Base-by-base conservation (phyloP, 2,113 vertebrate genomes). In the Synodontis membranacea region DNA sequence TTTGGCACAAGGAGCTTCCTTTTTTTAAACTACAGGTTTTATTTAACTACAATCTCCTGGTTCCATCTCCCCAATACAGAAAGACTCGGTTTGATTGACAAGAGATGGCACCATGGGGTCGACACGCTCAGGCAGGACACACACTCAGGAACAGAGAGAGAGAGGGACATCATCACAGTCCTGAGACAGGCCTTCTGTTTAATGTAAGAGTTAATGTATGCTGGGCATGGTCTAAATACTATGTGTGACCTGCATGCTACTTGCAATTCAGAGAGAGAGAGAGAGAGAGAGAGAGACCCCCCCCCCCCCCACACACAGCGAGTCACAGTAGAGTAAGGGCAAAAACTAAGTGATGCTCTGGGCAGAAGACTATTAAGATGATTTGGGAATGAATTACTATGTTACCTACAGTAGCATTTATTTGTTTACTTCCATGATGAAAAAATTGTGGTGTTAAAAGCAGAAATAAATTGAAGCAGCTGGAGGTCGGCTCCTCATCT, bases 141-240 rank as follows among this genome's bases (percentile, higher is more conserved):
- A 82, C 68, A 78, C 79, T 82, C n/a, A 66, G 17, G 85, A 84
- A 54, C 70, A 84, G 88, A 76, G 80, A 80, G 60, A 85, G 54
- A 68, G 60, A 42, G 44, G 62, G 62, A 85, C 89, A 56, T 78
- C 83, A 80, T 85, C n/a, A 64, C 42, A 48, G 46, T 60, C 58
- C 17, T 86, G 85, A 83, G 87, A 86, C 86, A 83, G 74, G 78
- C 50, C 52, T 76, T 87, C 68, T 88, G 87, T 88, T 76, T 90
- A 87, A 90, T 88, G 82, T 87, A 84, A 60, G 80, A 83, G 76
- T 86, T 86, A 88, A 90, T 88, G 86, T 81, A 90, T 90, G 83
- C 89, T 66, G 72, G 60, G 52, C 58, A 56, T 80, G 85, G 46
- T 81, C 62, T 88, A 86, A 52, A 72, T 86, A 86, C 23, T 1